Percentiles rank a stretch among this genome's conserved stretches.
Evolutionary conservation across 2,888 invertebrate species (phyloP).

Genomic region (Melipona bicolor): DNA sequence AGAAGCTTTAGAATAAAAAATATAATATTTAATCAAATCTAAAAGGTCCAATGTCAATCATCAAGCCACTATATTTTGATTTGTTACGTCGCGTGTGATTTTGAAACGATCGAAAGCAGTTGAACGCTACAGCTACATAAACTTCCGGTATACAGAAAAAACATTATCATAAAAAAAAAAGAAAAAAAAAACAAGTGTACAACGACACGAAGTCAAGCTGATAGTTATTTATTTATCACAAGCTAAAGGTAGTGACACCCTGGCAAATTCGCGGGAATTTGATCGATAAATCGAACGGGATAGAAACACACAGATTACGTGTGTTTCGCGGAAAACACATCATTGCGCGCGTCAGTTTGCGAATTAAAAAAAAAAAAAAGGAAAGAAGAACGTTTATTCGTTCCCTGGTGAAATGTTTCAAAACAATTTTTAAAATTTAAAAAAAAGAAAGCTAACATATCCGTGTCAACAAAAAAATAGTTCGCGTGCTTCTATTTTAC

Average conservation of each 20-base stretch:
- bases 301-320: background rate
- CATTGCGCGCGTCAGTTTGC: background rate
- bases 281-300: constrained; percentile 13
- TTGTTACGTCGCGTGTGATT: background rate
- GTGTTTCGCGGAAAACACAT: constrained; percentile 43
- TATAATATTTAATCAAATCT: background rate
- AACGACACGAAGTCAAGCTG: background rate
- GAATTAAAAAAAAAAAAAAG: background rate
- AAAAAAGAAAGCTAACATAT: too few relatives aligned
- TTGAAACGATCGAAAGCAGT: background rate
- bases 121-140: background rate
- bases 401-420: background rate
- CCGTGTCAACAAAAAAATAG: background rate
- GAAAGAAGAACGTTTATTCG: background rate
- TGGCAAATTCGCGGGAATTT: constrained; percentile 12
- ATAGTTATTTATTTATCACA: background rate
- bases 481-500: background rate
- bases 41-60: background rate
- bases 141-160: background rate
- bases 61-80: background rate
- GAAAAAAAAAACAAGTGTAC: background rate
- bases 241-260: background rate
- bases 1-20: background rate
- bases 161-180: background rate
- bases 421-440: too few relatives aligned